Evolutionary conservation across 2,113 vertebrate genomes (phyloP), one percentile per base, ranked within the genome.

Genomic region (Todiramphus saurophagus): DNA sequence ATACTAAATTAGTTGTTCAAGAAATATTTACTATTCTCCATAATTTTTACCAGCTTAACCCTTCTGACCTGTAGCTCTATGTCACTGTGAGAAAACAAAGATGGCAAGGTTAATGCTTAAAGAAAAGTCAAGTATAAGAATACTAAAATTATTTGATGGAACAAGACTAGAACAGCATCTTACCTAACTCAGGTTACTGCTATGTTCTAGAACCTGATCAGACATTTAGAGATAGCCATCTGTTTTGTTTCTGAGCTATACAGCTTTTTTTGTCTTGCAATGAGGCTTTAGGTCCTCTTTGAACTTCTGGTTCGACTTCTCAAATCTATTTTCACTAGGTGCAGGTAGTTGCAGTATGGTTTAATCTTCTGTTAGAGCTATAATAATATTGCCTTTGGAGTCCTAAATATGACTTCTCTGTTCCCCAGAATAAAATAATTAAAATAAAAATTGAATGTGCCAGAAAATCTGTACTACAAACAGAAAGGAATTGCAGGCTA

Each of bases 371-470:
- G 95, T 96, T 97, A 96, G 83, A 93, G 89, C 91, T 97, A 64
- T 95, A 98, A 98, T 97, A 97, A 97, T 95, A 97, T 95, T 98
- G 92, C 91, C 91, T 95, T 96, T 96, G 97, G 91, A 97, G 90
- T 92, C 91, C 88, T 98, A 98, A 97, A 98, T 98, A 97, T 97
- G 87, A 87, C 83, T 82, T 81, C 89, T 97, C 83, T 87, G 75
- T 97, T 97, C 94, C 63, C 82, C 53, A 89, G 97, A 91, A 97
- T 79, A 97, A 97, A 98, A 97, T 98, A 98, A 98, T 98, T 98
- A 97, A 97, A 98, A 93, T 86, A 96, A 96, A 97, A 97, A 97
- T 94, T 64, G 90, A 96, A 92, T 95, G 81, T 96, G 89, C 93
- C 81, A 93, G 94, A 86, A 96, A 94, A 80, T 91, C 86, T 96